These are phyloP conservation scores for Trachelus iudaicus DNA, from an alignment of 2,888 invertebrate genomes.

Conservation along the genomic window DNA sequence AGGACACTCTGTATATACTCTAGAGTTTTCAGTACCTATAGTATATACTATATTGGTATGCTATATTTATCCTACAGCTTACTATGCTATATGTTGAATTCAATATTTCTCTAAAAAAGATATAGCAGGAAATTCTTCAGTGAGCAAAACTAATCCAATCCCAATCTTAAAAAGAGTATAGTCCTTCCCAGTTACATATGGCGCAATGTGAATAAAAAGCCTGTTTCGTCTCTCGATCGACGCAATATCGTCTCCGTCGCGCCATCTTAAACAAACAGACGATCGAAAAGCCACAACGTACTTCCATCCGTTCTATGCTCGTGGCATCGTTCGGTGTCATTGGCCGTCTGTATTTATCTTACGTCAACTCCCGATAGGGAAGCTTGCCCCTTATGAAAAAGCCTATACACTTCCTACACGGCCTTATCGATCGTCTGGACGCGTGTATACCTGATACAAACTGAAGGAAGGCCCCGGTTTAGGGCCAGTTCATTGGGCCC, in stretches of 20 bases:
- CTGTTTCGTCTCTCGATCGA: not conserved
- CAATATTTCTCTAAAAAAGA: not conserved
- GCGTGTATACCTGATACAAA: not conserved
- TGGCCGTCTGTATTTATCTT: constrained; percentile 35
- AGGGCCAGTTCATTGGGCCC: not conserved
- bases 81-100: not conserved
- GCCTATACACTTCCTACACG: not conserved
- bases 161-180: not conserved
- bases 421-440: not conserved
- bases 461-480: not conserved
- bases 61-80: no score
- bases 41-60: no score
- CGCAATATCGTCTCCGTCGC: not conserved
- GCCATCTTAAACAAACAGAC: not conserved
- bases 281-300: not conserved
- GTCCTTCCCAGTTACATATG: not conserved
- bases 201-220: not conserved
- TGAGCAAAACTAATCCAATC: not conserved
- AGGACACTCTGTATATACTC: not conserved
- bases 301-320: not conserved
- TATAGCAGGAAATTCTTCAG: not conserved
- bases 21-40: no score
- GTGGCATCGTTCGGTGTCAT: not conserved
- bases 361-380: constrained; percentile 36
- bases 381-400: constrained; percentile 13